Evolutionary conservation across 2,888 invertebrate species (phyloP).

Genomic region (Bhutanitis thaidina): DNA sequence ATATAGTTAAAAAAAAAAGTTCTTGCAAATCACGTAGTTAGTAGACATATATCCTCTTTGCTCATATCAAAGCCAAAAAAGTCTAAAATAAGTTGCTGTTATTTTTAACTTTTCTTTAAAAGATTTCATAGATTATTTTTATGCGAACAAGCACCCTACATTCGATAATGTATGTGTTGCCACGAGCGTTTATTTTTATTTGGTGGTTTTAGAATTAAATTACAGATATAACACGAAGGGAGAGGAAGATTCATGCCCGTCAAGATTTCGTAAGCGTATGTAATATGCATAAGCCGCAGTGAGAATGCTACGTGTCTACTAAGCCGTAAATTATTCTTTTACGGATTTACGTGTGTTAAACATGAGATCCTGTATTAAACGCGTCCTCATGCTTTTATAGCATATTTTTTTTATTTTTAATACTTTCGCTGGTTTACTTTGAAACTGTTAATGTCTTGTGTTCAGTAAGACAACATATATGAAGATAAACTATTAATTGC

Average conservation of each 20-base stretch:
- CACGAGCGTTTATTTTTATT: slow-evolving; percentile 9
- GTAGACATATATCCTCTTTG: no score
- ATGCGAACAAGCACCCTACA: neutral
- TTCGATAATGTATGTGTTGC: slow-evolving; percentile 5
- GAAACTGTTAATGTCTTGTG: no score
- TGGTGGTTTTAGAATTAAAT: slow-evolving; percentile 14
- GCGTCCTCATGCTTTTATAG: no score
- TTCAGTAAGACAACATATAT: no score
- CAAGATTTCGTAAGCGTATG: slow-evolving; percentile 11
- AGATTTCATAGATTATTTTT: neutral
- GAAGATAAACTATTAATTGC: no score
- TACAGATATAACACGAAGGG: neutral
- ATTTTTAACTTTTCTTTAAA: no score
- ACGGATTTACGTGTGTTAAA: slow-evolving; percentile 9
- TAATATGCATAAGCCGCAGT: slow-evolving; percentile 4
- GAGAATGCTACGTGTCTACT: neutral
- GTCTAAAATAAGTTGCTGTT: no score
- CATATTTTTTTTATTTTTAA: no score
- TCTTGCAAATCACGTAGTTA: no score
- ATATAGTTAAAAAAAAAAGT: no score
- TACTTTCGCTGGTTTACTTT: no score
- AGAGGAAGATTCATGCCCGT: slow-evolving; percentile 5
- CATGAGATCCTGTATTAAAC: neutral
- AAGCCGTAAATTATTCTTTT: slow-evolving; percentile 9
- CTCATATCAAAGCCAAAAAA: no score